Base-by-base conservation (phyloP, 2,113 vertebrate genomes). In the Antennarius striatus region DNA sequence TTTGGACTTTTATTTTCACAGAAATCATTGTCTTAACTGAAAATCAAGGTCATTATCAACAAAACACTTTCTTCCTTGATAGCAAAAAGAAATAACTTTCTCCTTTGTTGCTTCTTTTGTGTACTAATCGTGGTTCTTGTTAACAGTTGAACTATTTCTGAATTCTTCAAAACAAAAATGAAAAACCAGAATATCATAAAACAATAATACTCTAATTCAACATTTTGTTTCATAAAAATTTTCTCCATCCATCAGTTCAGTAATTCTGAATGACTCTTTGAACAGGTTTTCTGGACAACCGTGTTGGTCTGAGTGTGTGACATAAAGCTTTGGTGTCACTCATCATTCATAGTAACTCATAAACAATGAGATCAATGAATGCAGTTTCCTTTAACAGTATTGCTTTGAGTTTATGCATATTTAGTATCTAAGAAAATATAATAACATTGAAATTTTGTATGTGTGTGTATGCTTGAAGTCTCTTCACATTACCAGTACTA, bases 71-170 rank as follows among this genome's bases (percentile, higher is more conserved):
- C 40, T 64, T 55, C 50, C 13, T 43, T 54, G 47, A 47, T 29
- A 68, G 61, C 68, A 56, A 10, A 47, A 32, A 32, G 13, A 56
- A 10, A 57, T 56, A 42, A 13, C 70, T 76, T 77, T 68, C 15
- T 64, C n/a, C 45, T 70, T 36, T 75, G 30, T 53, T 15, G 8
- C 30, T 39, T 55, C 14, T 32, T 55, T 9, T 39, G 16, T 22
- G 16, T 28, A 22, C 16, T 29, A 28, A 28, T 30, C 12, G 28
- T 13, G 51, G 11, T 53, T 6, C 22, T 5, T 30, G 22, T 32
- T 55, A 87, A 90, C 88, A 92, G 88, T 91, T 89, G 86, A 91
- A 75, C 87, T 90, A 86, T 90, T 88, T 43, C 11, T 75, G 30
- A 45, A 65, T 69, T 45, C 65, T 67, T 43, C 42, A 43, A 10